phyloP scores from a whole-genome alignment of 2,113 vertebrate species.

The Leptosomus discolor region DNA sequence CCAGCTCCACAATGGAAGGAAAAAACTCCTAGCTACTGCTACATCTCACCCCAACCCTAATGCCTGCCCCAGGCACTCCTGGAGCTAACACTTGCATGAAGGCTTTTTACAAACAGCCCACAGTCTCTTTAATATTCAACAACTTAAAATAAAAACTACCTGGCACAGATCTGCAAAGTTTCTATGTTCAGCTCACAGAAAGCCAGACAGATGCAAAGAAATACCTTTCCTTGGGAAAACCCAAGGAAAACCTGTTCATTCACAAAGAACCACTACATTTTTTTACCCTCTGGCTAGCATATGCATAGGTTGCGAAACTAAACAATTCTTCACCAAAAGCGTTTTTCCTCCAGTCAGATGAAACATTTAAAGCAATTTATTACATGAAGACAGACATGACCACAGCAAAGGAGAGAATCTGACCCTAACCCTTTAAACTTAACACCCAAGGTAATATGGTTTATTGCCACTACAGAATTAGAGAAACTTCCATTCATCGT shows the following conservation, averaged over 20 bases:
- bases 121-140: neutral
- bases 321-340: neutral
- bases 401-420: neutral
- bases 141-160: neutral
- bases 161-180: neutral
- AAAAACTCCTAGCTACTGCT: no score
- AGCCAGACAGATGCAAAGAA: neutral
- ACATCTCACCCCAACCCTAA: neutral
- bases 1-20: neutral
- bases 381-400: neutral
- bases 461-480: neutral
- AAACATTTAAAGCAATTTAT: neutral
- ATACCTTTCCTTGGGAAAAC: neutral
- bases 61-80: neutral
- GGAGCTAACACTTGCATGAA: neutral
- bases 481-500: neutral
- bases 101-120: neutral
- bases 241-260: neutral
- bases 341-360: neutral
- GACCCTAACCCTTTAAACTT: neutral
- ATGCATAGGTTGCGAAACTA: neutral
- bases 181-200: neutral
- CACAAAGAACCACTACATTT: neutral
- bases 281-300: neutral
- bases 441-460: neutral